Evolutionary conservation across 1,140 invertebrate species (phyloP), one percentile per base, ranked within the genome.

Genomic region (Cylas formicarius): DNA sequence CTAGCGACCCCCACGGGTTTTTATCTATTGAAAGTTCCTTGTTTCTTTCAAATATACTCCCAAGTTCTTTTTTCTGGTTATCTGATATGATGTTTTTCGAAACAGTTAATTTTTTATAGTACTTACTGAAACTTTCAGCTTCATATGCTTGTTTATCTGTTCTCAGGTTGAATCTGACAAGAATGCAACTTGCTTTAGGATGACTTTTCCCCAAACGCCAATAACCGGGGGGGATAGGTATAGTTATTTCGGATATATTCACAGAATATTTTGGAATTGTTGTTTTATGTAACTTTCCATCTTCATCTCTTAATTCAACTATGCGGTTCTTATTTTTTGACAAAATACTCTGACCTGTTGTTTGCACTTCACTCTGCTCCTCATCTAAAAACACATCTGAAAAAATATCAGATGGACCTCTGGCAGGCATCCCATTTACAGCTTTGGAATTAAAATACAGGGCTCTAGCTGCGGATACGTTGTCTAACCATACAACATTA

Each of bases 401-500:
- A 53, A 60, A 56, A 7, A 47, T 49, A 50, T 62, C 44, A 31
- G 44, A 50, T 24, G 55, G 43, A 17, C 53, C 53, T 34, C 54
- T 55, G 3, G 67, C 61, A 28, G 69, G 60, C 47, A 70, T 61
- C 26, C 70, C 67, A 32, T 57, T 44, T 16, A 77, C 72, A 42
- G 52, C 62, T 56, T 69, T 72, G 2, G 76, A 82, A 9, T 78
- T 58, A 27, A 71, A 72, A 43, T 78, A 62, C 42, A 89, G 62
- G 27, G 84, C 85, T 61, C 79, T 72, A 3, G 83, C 82, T 51
- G 82, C 77, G 18, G 77, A 77, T 41, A 79, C 62, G 44, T 77
- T 72, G 58, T 88, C 83, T 16, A 76, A 58, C 78, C 83, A 90
- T 4, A 86, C 74, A 21, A 87, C 72, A 70, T 88, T 90, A 82